These are phyloP conservation scores for Pachyseris speciosa DNA, from an alignment of 64 coral and sea anemone genomes.

Conservation along the genomic window DNA sequence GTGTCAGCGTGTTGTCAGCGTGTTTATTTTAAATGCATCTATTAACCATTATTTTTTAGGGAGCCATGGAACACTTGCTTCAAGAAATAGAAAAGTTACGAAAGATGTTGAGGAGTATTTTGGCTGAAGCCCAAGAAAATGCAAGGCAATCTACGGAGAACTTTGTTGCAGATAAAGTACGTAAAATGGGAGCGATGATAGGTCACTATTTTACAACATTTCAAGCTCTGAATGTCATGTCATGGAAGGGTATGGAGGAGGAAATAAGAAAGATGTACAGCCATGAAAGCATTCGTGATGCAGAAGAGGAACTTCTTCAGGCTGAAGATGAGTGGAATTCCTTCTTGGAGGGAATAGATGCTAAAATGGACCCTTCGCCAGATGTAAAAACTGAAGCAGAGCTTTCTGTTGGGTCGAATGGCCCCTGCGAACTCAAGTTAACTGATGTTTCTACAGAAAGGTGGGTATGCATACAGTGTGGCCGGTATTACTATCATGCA, in stretches of 20 bases:
- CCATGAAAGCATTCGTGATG: conserved; percentile 50
- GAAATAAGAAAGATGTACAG: conserved; percentile 53
- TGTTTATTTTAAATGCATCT: not conserved
- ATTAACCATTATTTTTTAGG: not conserved
- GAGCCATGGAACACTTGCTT: not conserved
- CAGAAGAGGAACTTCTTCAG: conserved; percentile 69
- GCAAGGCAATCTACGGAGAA: conserved; percentile 39
- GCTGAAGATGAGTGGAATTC: conserved; percentile 76
- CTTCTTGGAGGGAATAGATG: conserved; percentile 82
- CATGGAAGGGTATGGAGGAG: conserved; percentile 67
- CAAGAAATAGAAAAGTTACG: conserved; percentile 44
- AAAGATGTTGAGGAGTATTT: conserved; percentile 1
- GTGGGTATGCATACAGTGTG: no score
- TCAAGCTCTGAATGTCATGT: conserved; percentile 46
- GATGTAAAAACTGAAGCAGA: not conserved
- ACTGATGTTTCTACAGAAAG: conserved; percentile 65
- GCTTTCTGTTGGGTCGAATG: conserved; percentile 58
- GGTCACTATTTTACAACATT: conserved; percentile 75
- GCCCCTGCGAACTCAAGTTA: conserved; percentile 61
- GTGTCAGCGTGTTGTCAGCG: no score
- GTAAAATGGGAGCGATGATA: conserved; percentile 58
- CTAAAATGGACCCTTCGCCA: conserved; percentile 22
- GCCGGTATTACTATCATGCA: no score
- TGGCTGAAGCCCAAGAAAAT: conserved; percentile 54
- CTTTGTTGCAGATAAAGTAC: conserved; percentile 78